Percentiles rank a stretch among this genome's conserved stretches.
These are phyloP conservation scores for Andrena dorsata DNA, from an alignment of 2,888 invertebrate species.

Conservation along the genomic window DNA sequence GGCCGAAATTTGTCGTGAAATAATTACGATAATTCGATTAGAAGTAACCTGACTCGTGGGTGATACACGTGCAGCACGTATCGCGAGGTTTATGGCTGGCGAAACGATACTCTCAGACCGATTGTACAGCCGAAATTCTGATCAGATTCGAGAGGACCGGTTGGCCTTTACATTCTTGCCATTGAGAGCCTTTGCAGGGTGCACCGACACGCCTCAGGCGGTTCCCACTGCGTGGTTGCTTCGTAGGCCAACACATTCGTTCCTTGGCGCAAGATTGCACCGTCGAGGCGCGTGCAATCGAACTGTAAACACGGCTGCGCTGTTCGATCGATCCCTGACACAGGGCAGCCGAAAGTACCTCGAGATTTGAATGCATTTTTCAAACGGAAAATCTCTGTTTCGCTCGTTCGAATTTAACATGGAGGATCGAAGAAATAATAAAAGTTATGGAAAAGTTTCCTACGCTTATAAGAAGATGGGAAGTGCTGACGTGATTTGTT, in stretches of 20 bases:
- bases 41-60: too few species aligned
- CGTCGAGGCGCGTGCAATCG: constrained; percentile 48
- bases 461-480: too few species aligned
- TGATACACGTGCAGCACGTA: too few species aligned
- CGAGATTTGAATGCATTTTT: not conserved
- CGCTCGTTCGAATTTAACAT: not conserved
- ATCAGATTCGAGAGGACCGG: constrained; percentile 67
- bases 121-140: constrained; percentile 59
- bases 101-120: too few species aligned
- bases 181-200: constrained; percentile 75
- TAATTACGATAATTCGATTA: too few species aligned
- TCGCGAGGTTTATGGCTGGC: too few species aligned
- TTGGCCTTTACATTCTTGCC: constrained; percentile 70
- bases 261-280: constrained; percentile 53
- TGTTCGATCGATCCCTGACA: constrained; percentile 38
- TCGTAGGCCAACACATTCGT: constrained; percentile 68
- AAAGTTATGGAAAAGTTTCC: too few species aligned
- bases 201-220: constrained; percentile 78
- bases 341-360: not conserved
- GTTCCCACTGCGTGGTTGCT: constrained; percentile 77
- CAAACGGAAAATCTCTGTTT: not conserved
- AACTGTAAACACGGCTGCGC: constrained; percentile 56
- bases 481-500: too few species aligned
- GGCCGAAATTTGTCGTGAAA: too few species aligned
- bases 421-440: not conserved